These are phyloP conservation scores for Ptychadena robeensis DNA, from an alignment of 2,797 vertebrate species.

Conservation along the genomic window DNA sequence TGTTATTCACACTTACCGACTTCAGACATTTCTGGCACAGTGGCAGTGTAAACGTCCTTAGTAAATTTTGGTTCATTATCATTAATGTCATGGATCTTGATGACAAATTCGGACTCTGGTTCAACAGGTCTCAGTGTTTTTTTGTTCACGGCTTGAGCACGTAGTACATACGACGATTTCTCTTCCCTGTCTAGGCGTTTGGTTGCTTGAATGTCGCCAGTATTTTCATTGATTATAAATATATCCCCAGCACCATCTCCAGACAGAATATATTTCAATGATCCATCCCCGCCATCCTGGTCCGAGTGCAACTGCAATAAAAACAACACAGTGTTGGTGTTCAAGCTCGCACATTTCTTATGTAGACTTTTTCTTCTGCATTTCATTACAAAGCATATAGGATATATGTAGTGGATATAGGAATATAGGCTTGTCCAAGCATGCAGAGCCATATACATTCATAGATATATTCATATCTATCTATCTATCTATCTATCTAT, in stretches of 20 bases:
- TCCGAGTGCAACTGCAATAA: slow-evolving; percentile 89
- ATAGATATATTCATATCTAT: not conserved
- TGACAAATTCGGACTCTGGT: slow-evolving; percentile 92
- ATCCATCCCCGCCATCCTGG: slow-evolving; percentile 87
- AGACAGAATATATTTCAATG: slow-evolving; percentile 88
- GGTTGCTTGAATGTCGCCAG: slow-evolving; percentile 96
- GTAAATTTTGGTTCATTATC: slow-evolving; percentile 95
- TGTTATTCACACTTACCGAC: slow-evolving; percentile 79
- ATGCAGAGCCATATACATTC: no score
- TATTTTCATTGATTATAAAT: slow-evolving; percentile 94
- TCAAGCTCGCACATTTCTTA: not conserved
- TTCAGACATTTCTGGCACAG: slow-evolving; percentile 91
- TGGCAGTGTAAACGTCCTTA: slow-evolving; percentile 86
- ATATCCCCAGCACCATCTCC: slow-evolving; percentile 92
- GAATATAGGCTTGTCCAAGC: no score
- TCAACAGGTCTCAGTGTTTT: slow-evolving; percentile 88
- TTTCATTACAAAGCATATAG: not conserved
- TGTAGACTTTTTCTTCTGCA: not conserved
- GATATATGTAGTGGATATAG: no score
- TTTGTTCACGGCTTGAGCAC: slow-evolving; percentile 89
- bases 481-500: no score
- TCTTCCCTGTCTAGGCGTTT: slow-evolving; percentile 93
- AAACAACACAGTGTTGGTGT: slow-evolving; percentile 12
- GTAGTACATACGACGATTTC: slow-evolving; percentile 89
- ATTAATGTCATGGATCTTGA: slow-evolving; percentile 98